Percentiles rank a stretch among this genome's conserved stretches.
Conservation (phyloP, 2,113 vertebrate genomes). For the Mirounga angustirostris region DNA sequence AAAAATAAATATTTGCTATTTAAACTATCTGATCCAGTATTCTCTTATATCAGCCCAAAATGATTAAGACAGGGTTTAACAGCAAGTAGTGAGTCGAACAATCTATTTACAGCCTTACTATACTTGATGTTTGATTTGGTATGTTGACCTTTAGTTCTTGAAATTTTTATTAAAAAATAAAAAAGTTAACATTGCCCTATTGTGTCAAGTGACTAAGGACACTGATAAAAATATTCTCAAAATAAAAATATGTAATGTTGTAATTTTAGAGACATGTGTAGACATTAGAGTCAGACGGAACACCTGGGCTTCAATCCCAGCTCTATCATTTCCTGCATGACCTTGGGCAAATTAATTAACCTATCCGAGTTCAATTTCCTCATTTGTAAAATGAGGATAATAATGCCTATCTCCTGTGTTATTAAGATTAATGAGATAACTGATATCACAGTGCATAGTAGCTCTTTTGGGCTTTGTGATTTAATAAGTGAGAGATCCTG, state of each 20-base stretch:
- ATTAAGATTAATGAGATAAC: constrained; percentile 14
- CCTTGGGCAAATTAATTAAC: constrained; percentile 51
- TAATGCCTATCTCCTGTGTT: neutral
- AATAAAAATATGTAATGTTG: neutral
- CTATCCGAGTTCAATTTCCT: constrained; percentile 32
- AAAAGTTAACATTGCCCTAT: neutral
- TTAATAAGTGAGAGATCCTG: neutral
- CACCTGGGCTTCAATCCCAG: neutral
- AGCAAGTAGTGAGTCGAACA: neutral
- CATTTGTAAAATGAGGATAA: constrained; percentile 20
- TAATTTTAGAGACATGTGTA: neutral
- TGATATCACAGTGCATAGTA: neutral
- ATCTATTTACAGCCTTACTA: neutral
- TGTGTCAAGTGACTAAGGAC: neutral
- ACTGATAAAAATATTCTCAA: neutral
- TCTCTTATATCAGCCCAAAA: neutral
- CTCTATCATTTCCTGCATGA: neutral
- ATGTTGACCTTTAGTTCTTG: neutral
- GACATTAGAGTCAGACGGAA: neutral
- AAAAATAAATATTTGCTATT: neutral
- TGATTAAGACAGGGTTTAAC: neutral
- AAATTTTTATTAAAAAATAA: constrained; percentile 52
- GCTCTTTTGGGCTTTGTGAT: neutral
- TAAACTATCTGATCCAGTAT: neutral
- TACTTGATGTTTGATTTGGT: neutral